Evolutionary conservation across 2,888 invertebrate species (phyloP), one percentile per base, ranked within the genome.

Genomic region (Stenchaetothrips biformis): DNA sequence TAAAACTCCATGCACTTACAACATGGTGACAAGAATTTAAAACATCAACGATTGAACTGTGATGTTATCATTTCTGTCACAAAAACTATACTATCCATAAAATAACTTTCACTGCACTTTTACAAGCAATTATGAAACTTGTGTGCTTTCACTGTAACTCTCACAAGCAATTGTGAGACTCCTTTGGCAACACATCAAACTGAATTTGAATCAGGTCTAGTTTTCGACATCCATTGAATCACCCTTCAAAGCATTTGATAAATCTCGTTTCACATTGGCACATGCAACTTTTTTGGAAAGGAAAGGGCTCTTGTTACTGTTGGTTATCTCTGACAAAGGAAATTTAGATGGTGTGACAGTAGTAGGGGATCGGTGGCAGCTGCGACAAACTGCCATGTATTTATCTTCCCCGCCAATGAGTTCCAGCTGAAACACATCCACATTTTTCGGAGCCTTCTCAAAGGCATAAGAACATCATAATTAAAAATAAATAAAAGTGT

Each of bases 351-450:
- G 82, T 78, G 83, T 84, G 8, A 82, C 80, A 2, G 84, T 83
- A 48, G 82, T 81, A 47, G 81, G 80, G 16, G 83, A 79, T 49
- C 83, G 82, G 82, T 87, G 88, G 82, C 90, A 90, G 18, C 84
- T 84, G 16, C 90, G 85, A 83, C 90, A 90, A 0, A 88, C 89
- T 4, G 89, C 88, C 85, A 89, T 86, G 84, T 90, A 90, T 83
- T 88, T 89, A 80, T 90, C 90, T 37, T 87, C 85, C 13, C 90
- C 89, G 9, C 89, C 90, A 81, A 90, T 89, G n/a, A 90, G 86
- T 84, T 90, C 89, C 79, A 90, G 85, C 89, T 89, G 85, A 13
- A 81, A 82, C 6, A 27, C 80, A 77, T n/a, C 49, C 47, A 21
- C 8, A 78, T 48, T 77, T 80, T 27, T 79, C 48, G 80, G 47